Conservation (phyloP, 2,888 invertebrate genomes). For the Allophyes oxyacanthae region DNA sequence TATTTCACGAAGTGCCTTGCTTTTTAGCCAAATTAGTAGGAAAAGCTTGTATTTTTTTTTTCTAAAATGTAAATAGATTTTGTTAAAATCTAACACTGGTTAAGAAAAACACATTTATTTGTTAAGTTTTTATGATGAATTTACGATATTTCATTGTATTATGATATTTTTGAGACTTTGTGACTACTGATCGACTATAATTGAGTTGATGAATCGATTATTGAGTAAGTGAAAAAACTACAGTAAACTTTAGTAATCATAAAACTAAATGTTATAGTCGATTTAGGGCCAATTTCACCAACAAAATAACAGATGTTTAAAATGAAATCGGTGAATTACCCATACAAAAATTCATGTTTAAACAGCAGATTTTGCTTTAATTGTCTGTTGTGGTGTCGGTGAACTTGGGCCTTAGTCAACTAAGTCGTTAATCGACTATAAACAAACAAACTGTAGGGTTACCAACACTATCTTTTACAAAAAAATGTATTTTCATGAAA, state of each 20-base stretch:
- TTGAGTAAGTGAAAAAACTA: conserved; percentile 5
- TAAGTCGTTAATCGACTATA: conserved; percentile 39
- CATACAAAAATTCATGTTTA: too few relatives aligned
- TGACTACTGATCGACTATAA: conserved; percentile 21
- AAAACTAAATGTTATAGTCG: conserved; percentile 7
- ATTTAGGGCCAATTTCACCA: too few relatives aligned
- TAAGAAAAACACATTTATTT: conserved; percentile 71
- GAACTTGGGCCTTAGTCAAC: too few relatives aligned
- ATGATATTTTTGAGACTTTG: conserved; percentile 48
- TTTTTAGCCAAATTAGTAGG: conserved; percentile 63
- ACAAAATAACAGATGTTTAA: too few relatives aligned
- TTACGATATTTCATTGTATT: conserved; percentile 64
- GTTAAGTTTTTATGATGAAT: conserved; percentile 78
- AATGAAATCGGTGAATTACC: too few relatives aligned
- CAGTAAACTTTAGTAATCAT: conserved; percentile 11
- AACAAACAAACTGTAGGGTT: conserved; percentile 28
- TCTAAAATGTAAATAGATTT: conserved; percentile 60
- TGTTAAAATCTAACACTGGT: conserved; percentile 76
- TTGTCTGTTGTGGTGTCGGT: too few relatives aligned
- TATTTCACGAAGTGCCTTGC: conserved; percentile 73
- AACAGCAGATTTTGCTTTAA: too few relatives aligned
- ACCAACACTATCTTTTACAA: conserved; percentile 7
- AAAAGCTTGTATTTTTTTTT: conserved; percentile 57
- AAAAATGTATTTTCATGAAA: conserved; percentile 5
- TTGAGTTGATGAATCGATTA: conserved; percentile 24